Conservation (phyloP, 2,797 vertebrate genomes). For the Myotis pilosus region DNA sequence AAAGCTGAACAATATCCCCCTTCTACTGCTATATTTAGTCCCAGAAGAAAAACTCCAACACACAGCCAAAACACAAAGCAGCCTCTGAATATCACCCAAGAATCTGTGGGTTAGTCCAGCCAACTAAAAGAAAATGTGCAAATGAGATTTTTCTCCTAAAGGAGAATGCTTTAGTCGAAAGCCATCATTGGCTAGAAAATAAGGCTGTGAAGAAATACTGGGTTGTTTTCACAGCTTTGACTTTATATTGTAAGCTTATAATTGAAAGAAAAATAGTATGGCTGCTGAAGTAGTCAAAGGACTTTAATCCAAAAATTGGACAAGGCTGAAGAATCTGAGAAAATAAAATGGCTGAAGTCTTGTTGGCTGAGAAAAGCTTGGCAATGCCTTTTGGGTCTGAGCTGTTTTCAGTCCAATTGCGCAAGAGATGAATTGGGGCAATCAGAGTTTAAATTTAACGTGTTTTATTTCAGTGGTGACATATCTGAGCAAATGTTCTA, state of each 20-base stretch:
- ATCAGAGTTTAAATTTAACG: slow-evolving; percentile 37
- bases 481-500: slow-evolving; percentile 74
- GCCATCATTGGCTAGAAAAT: neutral
- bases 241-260: slow-evolving; percentile 38
- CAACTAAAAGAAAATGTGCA: neutral
- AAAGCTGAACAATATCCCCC: neutral
- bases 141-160: slow-evolving; percentile 32
- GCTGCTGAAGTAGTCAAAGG: neutral
- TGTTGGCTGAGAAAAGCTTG: neutral
- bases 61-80: neutral
- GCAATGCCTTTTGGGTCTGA: neutral
- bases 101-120: neutral
- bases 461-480: neutral
- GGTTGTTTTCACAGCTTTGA: neutral
- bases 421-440: neutral
- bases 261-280: neutral
- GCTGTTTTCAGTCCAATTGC: neutral
- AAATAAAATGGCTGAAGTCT: slow-evolving; percentile 8
- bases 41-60: neutral
- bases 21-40: neutral
- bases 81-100: neutral
- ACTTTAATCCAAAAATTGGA: slow-evolving; percentile 43
- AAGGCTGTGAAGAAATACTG: neutral
- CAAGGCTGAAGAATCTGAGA: neutral
- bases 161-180: neutral